Evolutionary conservation across 2,888 invertebrate genomes (phyloP), one percentile per base, ranked within the genome.

Genomic region (Agonopterix subpropinquella): DNA sequence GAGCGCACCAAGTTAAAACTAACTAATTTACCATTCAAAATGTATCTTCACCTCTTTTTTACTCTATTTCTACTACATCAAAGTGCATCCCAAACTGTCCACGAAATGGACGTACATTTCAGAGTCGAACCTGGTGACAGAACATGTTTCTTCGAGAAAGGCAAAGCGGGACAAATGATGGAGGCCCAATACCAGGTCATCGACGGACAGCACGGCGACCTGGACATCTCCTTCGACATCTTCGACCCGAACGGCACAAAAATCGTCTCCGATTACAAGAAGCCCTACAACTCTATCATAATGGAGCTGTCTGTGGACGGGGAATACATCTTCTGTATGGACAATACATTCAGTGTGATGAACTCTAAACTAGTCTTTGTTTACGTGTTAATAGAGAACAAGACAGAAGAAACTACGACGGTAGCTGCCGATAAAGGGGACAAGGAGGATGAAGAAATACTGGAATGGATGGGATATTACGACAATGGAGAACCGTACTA

Each of bases 261-360:
- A 49, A 70, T 94, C 11, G 77, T 91, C 0, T 84, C 90, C 0
- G 94, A 95, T 67, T 91, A 89, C 64, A 93, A 94, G 63, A 92
- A 92, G 68, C 78, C 92, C 0, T 92, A 93, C 69, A 93, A 93
- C 61, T 88, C 90, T 15, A 92, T 94, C 59, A 90, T 93, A 47
- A 76, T 91, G 53, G 90, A 92, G 45, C 87, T 91, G 13, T 71
- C 77, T 41, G 68, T 80, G 36, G 89, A 90, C 42, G 96, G 96
- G 10, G 95, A 95, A 65, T 96, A 94, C 75, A 91, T 92, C 50
- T 91, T 96, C 60, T 97, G 97, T 70, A 93, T 97, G 75, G 97
- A 97, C 75, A 97, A 97, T 72, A 91, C 92, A 0, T 94, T 94
- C 73, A 96, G 95, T 72, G 82, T 92, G 47, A 93, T 94, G 65